These are phyloP conservation scores for Perognathus longimembris DNA, from an alignment of 2,113 vertebrate species.

Conservation along the genomic window DNA sequence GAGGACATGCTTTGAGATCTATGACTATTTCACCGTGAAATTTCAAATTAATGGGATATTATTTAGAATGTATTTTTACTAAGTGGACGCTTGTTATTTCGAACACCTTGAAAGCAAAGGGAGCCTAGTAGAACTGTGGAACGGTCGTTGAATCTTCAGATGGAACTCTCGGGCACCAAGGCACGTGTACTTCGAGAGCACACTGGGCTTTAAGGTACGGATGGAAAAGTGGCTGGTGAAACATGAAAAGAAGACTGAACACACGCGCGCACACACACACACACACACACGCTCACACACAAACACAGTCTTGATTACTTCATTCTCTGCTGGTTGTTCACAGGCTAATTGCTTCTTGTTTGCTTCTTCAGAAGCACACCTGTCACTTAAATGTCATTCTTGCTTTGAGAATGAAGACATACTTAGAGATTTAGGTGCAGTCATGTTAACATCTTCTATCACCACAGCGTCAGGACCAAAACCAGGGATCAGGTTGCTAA, in stretches of 20 bases:
- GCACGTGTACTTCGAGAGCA: slow-evolving; percentile 26
- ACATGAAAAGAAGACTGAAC: slow-evolving; percentile 12
- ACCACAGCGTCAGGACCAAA: background rate
- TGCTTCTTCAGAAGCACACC: background rate
- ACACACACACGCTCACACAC: background rate
- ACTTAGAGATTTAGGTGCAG: background rate
- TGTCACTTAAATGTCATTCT: background rate
- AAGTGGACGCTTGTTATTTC: slow-evolving; percentile 12
- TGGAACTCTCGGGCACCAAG: background rate
- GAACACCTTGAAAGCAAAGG: background rate
- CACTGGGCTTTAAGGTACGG: background rate
- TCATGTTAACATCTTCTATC: background rate
- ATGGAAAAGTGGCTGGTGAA: slow-evolving; percentile 23
- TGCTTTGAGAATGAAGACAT: background rate
- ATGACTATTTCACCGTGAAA: slow-evolving; percentile 28
- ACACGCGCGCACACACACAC: background rate
- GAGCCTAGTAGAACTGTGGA: background rate
- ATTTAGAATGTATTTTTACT: slow-evolving; percentile 51
- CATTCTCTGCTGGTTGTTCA: slow-evolving; percentile 37
- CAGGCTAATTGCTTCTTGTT: background rate
- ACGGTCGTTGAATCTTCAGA: slow-evolving; percentile 21
- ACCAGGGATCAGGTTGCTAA: background rate
- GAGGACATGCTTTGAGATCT: background rate
- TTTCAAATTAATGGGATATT: slow-evolving; percentile 28
- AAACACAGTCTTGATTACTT: slow-evolving; percentile 4